These are phyloP conservation scores for Urophycis tenuis DNA, from an alignment of 2,797 vertebrate species.

Conservation along the genomic window DNA sequence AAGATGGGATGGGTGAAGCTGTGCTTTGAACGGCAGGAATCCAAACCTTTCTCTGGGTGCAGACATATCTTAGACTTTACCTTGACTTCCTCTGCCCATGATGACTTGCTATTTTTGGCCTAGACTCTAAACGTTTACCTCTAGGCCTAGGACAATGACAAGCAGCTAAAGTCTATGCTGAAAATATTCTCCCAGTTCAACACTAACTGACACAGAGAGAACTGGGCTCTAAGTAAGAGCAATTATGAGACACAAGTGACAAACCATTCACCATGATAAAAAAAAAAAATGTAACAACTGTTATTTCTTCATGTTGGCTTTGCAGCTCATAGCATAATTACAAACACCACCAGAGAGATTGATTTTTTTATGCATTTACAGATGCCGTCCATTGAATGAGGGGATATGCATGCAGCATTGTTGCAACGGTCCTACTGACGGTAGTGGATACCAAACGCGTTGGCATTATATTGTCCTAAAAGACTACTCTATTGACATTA, in stretches of 20 bases:
- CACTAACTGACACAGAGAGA: background rate
- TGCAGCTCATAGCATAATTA: no score
- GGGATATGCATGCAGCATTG: background rate
- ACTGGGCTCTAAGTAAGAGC: background rate
- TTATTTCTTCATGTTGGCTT: background rate
- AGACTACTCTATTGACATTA: background rate
- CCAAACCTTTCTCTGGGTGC: conserved; percentile 44
- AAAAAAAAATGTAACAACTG: background rate
- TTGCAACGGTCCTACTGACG: background rate
- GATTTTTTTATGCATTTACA: background rate
- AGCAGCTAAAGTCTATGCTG: background rate
- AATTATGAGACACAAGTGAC: background rate
- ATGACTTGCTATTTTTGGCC: conserved; percentile 63
- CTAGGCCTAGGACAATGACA: background rate
- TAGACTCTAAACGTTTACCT: conserved; percentile 20
- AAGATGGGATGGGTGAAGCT: background rate
- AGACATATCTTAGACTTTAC: conserved; percentile 61
- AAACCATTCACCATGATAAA: background rate
- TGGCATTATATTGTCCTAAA: background rate
- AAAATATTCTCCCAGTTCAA: background rate
- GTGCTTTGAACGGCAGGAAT: conserved; percentile 26
- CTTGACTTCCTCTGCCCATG: conserved; percentile 38
- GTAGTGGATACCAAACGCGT: background rate
- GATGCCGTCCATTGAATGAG: background rate
- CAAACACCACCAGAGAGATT: background rate